phyloP scores from a whole-genome alignment of 35 echinoderm and acorn worm species.

The Heliocidaris erythrogramma region DNA sequence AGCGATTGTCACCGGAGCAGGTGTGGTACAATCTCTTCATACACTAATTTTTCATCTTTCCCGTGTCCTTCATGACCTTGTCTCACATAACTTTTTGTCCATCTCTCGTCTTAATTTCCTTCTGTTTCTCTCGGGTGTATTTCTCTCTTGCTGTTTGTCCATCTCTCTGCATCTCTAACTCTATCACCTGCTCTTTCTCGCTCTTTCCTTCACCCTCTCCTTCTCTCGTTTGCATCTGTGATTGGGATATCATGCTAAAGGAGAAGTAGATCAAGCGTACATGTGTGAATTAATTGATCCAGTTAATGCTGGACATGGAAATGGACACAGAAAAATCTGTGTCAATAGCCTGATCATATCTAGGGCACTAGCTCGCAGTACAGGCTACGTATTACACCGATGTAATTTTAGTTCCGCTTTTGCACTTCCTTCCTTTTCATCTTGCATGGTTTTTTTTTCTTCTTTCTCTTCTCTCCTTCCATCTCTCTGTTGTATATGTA shows the following conservation, averaged over 20 bases:
- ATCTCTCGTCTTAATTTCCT: too few relatives aligned
- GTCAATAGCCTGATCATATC: neutral
- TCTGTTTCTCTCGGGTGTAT: too few relatives aligned
- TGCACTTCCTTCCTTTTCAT: neutral
- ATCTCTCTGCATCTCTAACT: neutral
- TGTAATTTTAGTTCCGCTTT: neutral
- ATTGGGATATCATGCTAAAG: neutral
- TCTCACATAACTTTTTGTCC: too few relatives aligned
- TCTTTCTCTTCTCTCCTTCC: neutral
- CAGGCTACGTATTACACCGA: neutral
- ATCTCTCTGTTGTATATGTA: too few relatives aligned
- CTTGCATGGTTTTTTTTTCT: neutral
- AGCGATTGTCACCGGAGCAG: too few relatives aligned
- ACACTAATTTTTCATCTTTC: too few relatives aligned
- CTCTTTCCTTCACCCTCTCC: neutral
- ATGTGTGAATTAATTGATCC: neutral
- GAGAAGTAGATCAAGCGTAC: slow-evolving; percentile 2
- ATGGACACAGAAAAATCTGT: slow-evolving; percentile 5
- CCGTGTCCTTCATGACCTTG: too few relatives aligned
- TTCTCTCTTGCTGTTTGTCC: neutral
- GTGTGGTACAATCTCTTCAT: too few relatives aligned
- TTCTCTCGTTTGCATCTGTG: neutral
- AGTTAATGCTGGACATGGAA: neutral
- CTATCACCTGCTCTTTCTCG: neutral
- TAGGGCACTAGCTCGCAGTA: neutral